These are phyloP conservation scores for Sylvilagus bachmani DNA, from an alignment of 2,113 vertebrate species.

Conservation along the genomic window DNA sequence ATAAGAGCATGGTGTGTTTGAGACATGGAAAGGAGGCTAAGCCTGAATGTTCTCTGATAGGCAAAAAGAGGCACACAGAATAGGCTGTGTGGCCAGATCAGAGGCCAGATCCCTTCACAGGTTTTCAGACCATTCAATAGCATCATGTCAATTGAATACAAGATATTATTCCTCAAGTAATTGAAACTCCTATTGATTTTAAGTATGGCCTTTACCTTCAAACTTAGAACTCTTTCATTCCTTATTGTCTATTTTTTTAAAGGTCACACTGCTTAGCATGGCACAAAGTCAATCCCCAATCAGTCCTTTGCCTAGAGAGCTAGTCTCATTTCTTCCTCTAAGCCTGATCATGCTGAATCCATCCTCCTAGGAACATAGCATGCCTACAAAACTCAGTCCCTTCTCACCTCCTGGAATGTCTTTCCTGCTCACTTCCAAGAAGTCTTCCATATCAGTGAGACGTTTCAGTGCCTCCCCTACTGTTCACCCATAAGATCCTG, in stretches of 20 bases:
- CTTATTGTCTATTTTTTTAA: background rate
- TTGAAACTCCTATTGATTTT: background rate
- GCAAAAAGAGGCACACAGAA: background rate
- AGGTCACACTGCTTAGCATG: background rate
- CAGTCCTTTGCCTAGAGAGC: background rate
- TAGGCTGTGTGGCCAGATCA: background rate
- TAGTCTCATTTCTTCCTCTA: background rate
- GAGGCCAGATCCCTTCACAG: background rate
- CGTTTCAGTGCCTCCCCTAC: background rate
- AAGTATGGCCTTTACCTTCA: background rate
- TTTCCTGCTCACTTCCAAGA: background rate
- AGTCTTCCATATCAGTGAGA: background rate
- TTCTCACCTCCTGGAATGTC: background rate
- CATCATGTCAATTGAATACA: background rate
- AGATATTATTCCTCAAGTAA: background rate
- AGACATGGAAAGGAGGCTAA: background rate
- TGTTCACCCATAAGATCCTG: background rate
- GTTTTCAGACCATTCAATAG: background rate
- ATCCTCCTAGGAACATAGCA: background rate
- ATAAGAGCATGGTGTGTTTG: background rate
- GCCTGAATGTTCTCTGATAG: background rate
- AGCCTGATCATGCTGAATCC: background rate
- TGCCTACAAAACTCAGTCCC: background rate
- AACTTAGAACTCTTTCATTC: background rate
- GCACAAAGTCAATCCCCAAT: background rate